A percentile compares a stretch with the other conserved stretches of the same genome.
phyloP scores from a whole-genome alignment of 2,797 vertebrate genomes.

The Catostomus latipinnis region DNA sequence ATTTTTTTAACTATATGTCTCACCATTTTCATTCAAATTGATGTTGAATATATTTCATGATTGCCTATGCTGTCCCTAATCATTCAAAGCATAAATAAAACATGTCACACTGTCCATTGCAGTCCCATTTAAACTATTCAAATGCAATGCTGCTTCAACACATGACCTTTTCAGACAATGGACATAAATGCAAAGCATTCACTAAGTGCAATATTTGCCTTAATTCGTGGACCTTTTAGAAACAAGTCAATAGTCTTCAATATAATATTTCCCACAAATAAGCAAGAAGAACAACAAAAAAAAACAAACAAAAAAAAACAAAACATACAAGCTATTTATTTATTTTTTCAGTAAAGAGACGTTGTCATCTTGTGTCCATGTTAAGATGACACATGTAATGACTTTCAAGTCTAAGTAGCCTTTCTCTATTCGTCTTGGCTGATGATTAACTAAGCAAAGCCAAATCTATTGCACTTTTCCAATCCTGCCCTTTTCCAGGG shows the following conservation, averaged over 20 bases:
- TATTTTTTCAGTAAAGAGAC: neutral
- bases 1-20: conserved; percentile 2
- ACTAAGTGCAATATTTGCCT: conserved; percentile 41
- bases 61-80: conserved; percentile 18
- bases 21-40: neutral
- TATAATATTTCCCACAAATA: neutral
- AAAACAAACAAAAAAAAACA: too few relatives aligned
- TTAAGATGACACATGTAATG: conserved; percentile 5
- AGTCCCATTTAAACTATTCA: neutral
- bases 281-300: neutral
- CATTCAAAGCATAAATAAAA: conserved; percentile 24
- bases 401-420: conserved; percentile 9
- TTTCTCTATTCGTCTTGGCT: conserved; percentile 40
- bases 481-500: conserved; percentile 1
- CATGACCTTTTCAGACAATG: neutral
- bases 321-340: neutral
- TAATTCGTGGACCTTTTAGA: neutral
- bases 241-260: neutral
- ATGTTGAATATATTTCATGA: conserved; percentile 26
- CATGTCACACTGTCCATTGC: neutral
- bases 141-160: conserved; percentile 35
- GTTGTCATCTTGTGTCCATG: neutral
- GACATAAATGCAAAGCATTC: conserved; percentile 31
- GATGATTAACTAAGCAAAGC: conserved; percentile 13
- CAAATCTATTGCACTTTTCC: conserved; percentile 36